Evolutionary conservation across 1,140 invertebrate genomes (phyloP), one percentile per base, ranked within the genome.

Genomic region (Drosophila pachea): DNA sequence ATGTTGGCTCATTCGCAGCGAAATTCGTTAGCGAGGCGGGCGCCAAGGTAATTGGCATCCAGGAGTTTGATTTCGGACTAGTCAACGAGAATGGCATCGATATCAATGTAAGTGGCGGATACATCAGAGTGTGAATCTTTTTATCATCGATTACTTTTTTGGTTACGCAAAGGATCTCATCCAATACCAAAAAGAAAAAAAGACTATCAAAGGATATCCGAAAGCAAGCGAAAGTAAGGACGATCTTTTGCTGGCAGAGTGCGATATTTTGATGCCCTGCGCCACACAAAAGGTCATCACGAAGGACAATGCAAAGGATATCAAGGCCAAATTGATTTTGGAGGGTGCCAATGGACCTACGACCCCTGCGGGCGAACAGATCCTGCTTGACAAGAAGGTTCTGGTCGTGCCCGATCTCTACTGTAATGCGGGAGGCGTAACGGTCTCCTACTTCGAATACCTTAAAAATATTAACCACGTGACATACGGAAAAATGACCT

Each of bases 381-480:
- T 96, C 36, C 90, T 98, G 11, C 71, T 86, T 4, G 91, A 95
- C 22, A 93, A 93, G 45, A 95, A 95, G 33, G 91, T 95, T 16
- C 90, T 98, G 1, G 92, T 97, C 14, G 93, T 98, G 56, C 97
- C 97, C 9, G 96, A 97, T 91, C 91, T 97, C 83, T 93, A 93
- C 86, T 92, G 95, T 52, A 97, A 97, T 89, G 95, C 94, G 61
- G 96, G 96, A 76, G 95, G 96, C 89, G 96, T 97, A 16, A 96
- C 96, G 0, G 96, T 97, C 0, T 97, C 96, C 5, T 98, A 96
- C 89, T 97, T 98, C 89, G 97, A 98, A 87, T 97, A 95, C 93
- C 90, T 98, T 32, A 98, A 98, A 90, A 97, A 98, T 88, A 90
- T 98, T 8, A 97, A 96, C 76, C 96, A 97, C 87, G 95, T 96